Evolutionary conservation across 2,888 invertebrate genomes (phyloP).

Genomic region (Anorthoa munda): DNA sequence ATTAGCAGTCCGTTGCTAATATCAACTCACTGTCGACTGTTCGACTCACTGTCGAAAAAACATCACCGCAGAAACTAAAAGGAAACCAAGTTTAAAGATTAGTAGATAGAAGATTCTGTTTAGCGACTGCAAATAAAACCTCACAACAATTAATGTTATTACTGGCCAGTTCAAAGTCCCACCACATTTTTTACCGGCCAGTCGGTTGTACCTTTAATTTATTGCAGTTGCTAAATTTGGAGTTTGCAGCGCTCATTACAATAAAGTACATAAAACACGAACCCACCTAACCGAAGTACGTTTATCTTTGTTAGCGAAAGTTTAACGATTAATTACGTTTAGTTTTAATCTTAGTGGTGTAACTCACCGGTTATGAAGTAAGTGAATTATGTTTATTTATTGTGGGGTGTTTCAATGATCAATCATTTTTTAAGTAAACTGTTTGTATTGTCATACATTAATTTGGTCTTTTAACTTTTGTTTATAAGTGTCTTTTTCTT

Average conservation of each 20-base stretch:
- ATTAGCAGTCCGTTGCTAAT: too few species aligned
- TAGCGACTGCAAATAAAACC: conserved; percentile 14
- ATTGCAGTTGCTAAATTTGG: conserved; percentile 54
- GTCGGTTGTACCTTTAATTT: conserved; percentile 44
- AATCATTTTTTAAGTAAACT: background rate
- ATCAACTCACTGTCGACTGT: too few species aligned
- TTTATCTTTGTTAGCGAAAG: conserved; percentile 61
- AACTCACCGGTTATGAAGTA: conserved; percentile 46
- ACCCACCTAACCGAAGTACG: conserved; percentile 58
- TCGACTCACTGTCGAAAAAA: too few species aligned
- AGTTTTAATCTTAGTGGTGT: conserved; percentile 59
- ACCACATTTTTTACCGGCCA: conserved; percentile 35
- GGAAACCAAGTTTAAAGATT: too few species aligned
- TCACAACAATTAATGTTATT: conserved; percentile 30
- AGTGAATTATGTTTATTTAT: conserved; percentile 48
- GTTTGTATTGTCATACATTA: background rate
- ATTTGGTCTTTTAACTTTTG: background rate
- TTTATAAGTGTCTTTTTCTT: too few species aligned
- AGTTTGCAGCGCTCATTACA: conserved; percentile 53
- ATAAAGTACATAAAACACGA: conserved; percentile 61
- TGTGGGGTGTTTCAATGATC: conserved; percentile 5
- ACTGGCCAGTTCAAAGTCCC: conserved; percentile 18
- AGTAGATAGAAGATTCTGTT: background rate
- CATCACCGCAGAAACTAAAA: too few species aligned
- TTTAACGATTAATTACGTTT: conserved; percentile 61